Base-by-base conservation (phyloP, 2,888 invertebrate genomes). In the Nephrotoma appendiculata region DNA sequence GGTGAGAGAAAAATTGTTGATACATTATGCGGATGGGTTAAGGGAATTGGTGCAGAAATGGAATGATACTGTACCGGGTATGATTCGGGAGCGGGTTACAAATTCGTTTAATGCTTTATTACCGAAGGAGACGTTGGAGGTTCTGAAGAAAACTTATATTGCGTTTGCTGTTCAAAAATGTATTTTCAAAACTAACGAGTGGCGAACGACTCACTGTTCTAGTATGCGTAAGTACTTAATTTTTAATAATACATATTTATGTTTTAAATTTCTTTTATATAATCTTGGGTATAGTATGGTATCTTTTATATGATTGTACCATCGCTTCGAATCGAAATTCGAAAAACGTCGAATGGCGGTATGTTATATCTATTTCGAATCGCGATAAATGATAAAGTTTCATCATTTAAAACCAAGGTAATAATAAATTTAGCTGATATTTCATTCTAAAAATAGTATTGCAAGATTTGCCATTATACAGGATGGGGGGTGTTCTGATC, bases 161-260 rank as follows among this genome's bases (percentile, higher is more conserved):
- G 90, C 92, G 41, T 91, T 94, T 43, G 91, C 94, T 1, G 90
- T 90, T 0, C 92, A 92, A 88, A 92, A 92, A 89, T 93, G 93
- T 6, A 89, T 89, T 57, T 91, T 92, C 15, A 92, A 93, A 86
- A 92, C 94, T 41, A 90, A 92, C 83, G 92, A 93, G 44, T 95
- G 94, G 94, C 91, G 93, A 1, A 90, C 92, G 31, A 90, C 92
- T 0, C 94, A 94, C 88, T 90, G 93, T 0, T 90, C 89, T 84
- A 87, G 88, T 87, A 87, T 89, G 87, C 90, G 89, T 31, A 42
- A 84, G 84, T 84, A 71, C 1, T 83, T 83, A 83, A 71, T 6
- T 71, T 71, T 5, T 71, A 71, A 11, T 71, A 71, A 71, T 11
- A n/a, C n/a, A n/a, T n/a, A 11, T 71, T 19, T 19, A 15, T 71